A percentile compares a stretch with the other conserved stretches of the same genome.
Evolutionary conservation across 1,140 invertebrate species (phyloP).

Genomic region (Proctacanthus coquilletti): DNA sequence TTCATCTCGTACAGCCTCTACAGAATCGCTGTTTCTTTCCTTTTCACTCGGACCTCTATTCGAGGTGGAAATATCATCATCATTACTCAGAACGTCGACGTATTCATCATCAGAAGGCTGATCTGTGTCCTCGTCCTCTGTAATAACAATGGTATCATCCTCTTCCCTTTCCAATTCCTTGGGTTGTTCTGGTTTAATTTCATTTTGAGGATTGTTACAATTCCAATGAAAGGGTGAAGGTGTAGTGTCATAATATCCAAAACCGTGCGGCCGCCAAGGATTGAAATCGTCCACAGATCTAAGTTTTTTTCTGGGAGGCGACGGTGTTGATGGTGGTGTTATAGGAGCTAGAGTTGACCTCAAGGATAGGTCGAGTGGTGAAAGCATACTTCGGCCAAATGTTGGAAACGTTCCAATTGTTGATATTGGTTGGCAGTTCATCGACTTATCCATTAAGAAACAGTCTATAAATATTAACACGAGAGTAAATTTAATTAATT

Average conservation of each 20-base stretch:
- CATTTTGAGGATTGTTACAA: background rate
- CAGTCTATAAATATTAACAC: too few species aligned
- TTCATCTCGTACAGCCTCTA: conserved; percentile 7
- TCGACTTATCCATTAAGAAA: conserved; percentile 1
- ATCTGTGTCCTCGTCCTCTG: conserved; percentile 27
- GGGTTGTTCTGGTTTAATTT: background rate
- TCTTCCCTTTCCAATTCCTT: conserved; percentile 5
- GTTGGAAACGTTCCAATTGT: conserved; percentile 29
- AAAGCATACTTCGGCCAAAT: conserved; percentile 25
- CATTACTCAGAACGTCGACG: conserved; percentile 18
- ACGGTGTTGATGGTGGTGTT: conserved; percentile 43
- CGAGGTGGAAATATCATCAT: conserved; percentile 8
- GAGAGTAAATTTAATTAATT: too few species aligned
- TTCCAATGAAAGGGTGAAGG: conserved; percentile 7
- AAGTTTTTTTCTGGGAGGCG: conserved; percentile 35
- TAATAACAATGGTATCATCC: conserved; percentile 28
- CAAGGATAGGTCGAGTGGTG: conserved; percentile 38
- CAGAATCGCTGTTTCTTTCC: conserved; percentile 1
- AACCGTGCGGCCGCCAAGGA: conserved; percentile 32
- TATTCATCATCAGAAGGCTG: conserved; percentile 17
- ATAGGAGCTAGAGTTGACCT: conserved; percentile 35
- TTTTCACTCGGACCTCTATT: conserved; percentile 8
- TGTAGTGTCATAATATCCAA: conserved; percentile 27
- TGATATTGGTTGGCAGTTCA: conserved; percentile 21
- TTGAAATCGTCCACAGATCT: conserved; percentile 13